phyloP scores from a whole-genome alignment of 2,888 invertebrate species.

The Chromoteleia sp. region DNA sequence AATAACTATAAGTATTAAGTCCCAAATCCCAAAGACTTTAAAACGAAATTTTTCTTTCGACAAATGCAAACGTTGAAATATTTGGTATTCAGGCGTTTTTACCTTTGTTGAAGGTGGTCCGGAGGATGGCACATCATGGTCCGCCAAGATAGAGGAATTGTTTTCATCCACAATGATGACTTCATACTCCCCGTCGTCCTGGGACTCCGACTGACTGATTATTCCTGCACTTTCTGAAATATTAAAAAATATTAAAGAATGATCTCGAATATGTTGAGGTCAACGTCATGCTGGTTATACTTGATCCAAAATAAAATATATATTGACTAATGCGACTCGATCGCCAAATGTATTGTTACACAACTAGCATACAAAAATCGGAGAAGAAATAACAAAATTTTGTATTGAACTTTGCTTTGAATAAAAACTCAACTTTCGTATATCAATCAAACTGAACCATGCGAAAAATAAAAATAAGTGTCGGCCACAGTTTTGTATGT shows the following conservation, averaged over 20 bases:
- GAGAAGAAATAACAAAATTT: background rate
- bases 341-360: slow-evolving; percentile 64
- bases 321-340: slow-evolving; percentile 48
- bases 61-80: background rate
- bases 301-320: slow-evolving; percentile 36
- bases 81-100: slow-evolving; percentile 71
- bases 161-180: slow-evolving; percentile 96
- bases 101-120: slow-evolving; percentile 95
- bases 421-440: slow-evolving; percentile 21
- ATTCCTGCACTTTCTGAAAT: slow-evolving; percentile 82
- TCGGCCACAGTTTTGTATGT: slow-evolving; percentile 22
- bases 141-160: slow-evolving; percentile 92
- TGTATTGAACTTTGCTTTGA: slow-evolving; percentile 11
- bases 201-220: slow-evolving; percentile 84
- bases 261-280: background rate
- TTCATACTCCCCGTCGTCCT: slow-evolving; percentile 94
- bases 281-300: slow-evolving; percentile 43
- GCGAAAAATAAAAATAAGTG: slow-evolving; percentile 38
- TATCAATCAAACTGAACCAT: slow-evolving; percentile 48
- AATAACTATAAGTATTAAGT: slow-evolving; percentile 3
- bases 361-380: slow-evolving; percentile 54
- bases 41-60: background rate
- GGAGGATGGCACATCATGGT: slow-evolving; percentile 91
- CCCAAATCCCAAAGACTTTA: slow-evolving; percentile 1
- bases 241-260: slow-evolving; percentile 17